Evolutionary conservation across 2,888 invertebrate genomes (phyloP).

Genomic region (Tipula helvola): DNA sequence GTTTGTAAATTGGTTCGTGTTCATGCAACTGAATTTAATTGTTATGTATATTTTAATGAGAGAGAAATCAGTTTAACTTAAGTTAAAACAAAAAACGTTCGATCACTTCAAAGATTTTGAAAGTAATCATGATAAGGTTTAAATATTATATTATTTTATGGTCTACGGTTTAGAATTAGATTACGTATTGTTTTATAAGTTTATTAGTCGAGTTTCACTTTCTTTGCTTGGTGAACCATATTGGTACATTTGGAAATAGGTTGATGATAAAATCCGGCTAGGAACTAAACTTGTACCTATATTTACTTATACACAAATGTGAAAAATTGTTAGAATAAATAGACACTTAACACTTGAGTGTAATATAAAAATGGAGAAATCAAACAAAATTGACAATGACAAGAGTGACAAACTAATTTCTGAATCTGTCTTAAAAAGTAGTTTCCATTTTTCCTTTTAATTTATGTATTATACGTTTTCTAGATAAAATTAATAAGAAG

Average conservation of each 20-base stretch:
- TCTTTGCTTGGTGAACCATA: not conserved
- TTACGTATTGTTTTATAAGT: not conserved
- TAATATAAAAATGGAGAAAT: not conserved
- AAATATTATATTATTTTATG: not conserved
- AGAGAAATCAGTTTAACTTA: not conserved
- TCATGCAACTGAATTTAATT: not conserved
- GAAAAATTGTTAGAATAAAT: not conserved
- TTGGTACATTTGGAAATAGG: too few relatives aligned
- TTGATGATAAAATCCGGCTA: too few relatives aligned
- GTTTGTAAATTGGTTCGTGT: not conserved
- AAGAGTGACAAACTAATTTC: not conserved
- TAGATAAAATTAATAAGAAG: not conserved
- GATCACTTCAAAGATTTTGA: not conserved
- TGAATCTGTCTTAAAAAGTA: not conserved
- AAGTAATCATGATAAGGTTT: not conserved
- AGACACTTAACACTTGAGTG: not conserved
- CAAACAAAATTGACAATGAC: not conserved
- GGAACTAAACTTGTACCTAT: too few relatives aligned
- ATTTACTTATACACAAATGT: too few relatives aligned
- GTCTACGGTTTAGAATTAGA: not conserved
- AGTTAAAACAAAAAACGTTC: not conserved
- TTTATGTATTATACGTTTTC: not conserved
- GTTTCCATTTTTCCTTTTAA: not conserved
- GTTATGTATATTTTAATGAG: not conserved
- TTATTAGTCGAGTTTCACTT: not conserved